A percentile compares a stretch with the other conserved stretches of the same genome.
Conservation (phyloP, 2,797 vertebrate species). For the Sebastes variabilis region DNA sequence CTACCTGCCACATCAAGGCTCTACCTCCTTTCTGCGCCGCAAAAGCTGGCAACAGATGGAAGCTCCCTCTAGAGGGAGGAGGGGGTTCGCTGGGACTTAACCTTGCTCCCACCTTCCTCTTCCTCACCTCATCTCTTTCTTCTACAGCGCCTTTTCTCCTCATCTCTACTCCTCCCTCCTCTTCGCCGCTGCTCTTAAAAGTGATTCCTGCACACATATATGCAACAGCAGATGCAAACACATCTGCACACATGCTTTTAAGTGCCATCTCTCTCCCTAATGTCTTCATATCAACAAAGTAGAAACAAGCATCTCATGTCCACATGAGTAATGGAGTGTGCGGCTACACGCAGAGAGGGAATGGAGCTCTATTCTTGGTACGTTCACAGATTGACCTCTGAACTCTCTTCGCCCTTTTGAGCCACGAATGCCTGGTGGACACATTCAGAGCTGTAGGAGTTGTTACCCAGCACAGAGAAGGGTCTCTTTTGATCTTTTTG, state of each 20-base stretch:
- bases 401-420: slow-evolving; percentile 51
- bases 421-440: slow-evolving; percentile 30
- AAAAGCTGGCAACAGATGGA: slow-evolving; percentile 77
- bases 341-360: neutral
- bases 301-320: slow-evolving; percentile 35
- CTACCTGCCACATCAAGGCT: slow-evolving; percentile 51
- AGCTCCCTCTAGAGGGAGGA: slow-evolving; percentile 33
- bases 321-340: slow-evolving; percentile 42
- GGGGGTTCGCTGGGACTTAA: slow-evolving; percentile 60
- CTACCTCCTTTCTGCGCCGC: slow-evolving; percentile 38
- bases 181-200: slow-evolving; percentile 25
- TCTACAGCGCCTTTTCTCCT: neutral
- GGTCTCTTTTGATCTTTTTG: slow-evolving; percentile 52
- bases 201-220: slow-evolving; percentile 17
- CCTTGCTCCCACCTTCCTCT: slow-evolving; percentile 64
- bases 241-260: slow-evolving; percentile 43
- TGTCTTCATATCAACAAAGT: slow-evolving; percentile 41
- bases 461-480: slow-evolving; percentile 18
- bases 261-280: slow-evolving; percentile 12
- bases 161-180: slow-evolving; percentile 11
- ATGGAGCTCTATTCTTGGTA: slow-evolving; percentile 32
- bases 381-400: slow-evolving; percentile 60
- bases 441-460: slow-evolving; percentile 34
- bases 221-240: slow-evolving; percentile 3
- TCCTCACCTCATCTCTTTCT: slow-evolving; percentile 23